These are phyloP conservation scores for Sardina pilchardus DNA, from an alignment of 2,113 vertebrate species.

Conservation along the genomic window DNA sequence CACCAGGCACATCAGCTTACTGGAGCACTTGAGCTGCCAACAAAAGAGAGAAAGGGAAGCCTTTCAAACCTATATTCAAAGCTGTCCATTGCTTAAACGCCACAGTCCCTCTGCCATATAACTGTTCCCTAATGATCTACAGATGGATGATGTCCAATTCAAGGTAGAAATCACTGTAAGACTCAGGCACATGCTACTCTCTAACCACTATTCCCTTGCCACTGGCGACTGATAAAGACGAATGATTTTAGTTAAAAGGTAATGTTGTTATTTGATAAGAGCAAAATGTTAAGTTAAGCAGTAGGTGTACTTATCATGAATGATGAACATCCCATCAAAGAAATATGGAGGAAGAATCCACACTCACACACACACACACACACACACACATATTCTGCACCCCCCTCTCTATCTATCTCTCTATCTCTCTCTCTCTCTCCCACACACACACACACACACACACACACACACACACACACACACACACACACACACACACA, in stretches of 20 bases:
- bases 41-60: neutral
- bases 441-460: constrained; percentile 21
- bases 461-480: too few species aligned
- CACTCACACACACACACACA: neutral
- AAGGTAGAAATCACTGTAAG: neutral
- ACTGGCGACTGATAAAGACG: too few species aligned
- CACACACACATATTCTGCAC: constrained; percentile 18
- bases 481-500: neutral
- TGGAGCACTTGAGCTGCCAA: neutral
- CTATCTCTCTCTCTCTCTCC: constrained; percentile 11
- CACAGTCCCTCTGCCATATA: neutral
- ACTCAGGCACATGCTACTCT: neutral
- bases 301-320: too few species aligned
- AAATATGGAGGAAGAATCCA: neutral
- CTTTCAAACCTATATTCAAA: neutral
- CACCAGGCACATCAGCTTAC: neutral
- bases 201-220: neutral
- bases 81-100: neutral
- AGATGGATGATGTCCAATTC: neutral
- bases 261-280: too few species aligned
- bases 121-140: neutral
- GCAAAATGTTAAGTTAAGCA: too few species aligned
- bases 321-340: too few species aligned
- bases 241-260: too few species aligned
- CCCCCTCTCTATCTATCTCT: neutral